Base-by-base conservation (phyloP, 2,888 invertebrate genomes). In the Leucoma salicis region DNA sequence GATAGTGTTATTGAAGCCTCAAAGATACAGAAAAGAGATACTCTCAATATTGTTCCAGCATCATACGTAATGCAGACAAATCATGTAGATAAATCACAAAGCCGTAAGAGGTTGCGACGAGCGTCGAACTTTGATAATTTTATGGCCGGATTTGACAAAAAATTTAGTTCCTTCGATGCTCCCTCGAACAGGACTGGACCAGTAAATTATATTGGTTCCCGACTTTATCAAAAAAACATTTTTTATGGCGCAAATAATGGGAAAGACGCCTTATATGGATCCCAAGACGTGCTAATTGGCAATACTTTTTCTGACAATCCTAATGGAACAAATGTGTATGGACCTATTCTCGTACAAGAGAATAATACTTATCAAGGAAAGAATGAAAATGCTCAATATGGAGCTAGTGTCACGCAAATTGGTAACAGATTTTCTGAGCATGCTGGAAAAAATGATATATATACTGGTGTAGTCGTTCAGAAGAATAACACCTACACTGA, bases 251-350 rank as follows among this genome's bases (percentile, higher is more conserved):
- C 11, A 33, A 18, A 12, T 33, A 18, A 16, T 1, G 33, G 33
- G 12, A 8, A 14, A 33, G 12, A 33, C 7, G 10, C 6, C 33
- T n/a, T 18, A 11, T 33, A 33, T 33, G 33, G 33, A 14, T 14
- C 33, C 21, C 33, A 13, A 33, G 33, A 33, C 21, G 14, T 33
- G 1, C 33, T 16, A 33, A 33, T 18, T 21, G 33, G 33, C 12
- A 33, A 33, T 18, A 33, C 11, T 33, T 33, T 6, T 12, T 12
- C 33, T 33, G 33, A 21, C 1, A 33, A 33, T 33, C 33, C 33
- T 33, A 18, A 33, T 33, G 33, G 33, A 12, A 33, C 33, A 12
- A 33, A 33, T 12, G 33, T 33, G 18, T 33, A 33, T 33, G 33
- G 33, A 33, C 14, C 33, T 33, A 33, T 33, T 18, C 12, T 33